phyloP scores from a whole-genome alignment of 2,113 vertebrate genomes.

The Dendrocopos noguchii region DNA sequence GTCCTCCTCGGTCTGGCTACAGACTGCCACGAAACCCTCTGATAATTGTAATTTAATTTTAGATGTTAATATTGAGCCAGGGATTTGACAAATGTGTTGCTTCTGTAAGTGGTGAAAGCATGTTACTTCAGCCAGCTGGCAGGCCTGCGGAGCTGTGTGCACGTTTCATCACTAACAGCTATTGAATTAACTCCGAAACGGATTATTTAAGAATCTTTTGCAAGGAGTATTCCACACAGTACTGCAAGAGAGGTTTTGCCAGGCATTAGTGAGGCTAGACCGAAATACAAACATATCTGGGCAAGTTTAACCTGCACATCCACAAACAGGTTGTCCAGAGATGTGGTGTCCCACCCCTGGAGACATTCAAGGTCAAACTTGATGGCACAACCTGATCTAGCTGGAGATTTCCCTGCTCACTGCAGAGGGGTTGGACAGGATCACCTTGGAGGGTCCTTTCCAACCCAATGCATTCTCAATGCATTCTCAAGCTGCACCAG shows the following conservation, averaged over 20 bases:
- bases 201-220: conserved; percentile 13
- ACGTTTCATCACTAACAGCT: conserved; percentile 37
- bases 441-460: too few relatives aligned
- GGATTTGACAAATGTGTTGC: conserved; percentile 43
- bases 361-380: too few relatives aligned
- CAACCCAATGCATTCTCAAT: too few relatives aligned
- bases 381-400: too few relatives aligned
- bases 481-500: too few relatives aligned
- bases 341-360: too few relatives aligned
- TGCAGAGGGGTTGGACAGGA: too few relatives aligned
- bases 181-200: conserved; percentile 32
- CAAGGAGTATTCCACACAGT: neutral
- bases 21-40: neutral
- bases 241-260: neutral
- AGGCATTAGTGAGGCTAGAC: neutral
- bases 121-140: conserved; percentile 61
- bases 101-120: conserved; percentile 49
- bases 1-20: neutral
- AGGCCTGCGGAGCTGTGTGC: conserved; percentile 41
- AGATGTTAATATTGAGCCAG: conserved; percentile 36
- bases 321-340: neutral
- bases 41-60: conserved; percentile 10
- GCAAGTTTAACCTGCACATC: neutral
- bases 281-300: neutral
- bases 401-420: too few relatives aligned